Conservation (phyloP, 2,113 vertebrate species). For the Empidonax traillii region DNA sequence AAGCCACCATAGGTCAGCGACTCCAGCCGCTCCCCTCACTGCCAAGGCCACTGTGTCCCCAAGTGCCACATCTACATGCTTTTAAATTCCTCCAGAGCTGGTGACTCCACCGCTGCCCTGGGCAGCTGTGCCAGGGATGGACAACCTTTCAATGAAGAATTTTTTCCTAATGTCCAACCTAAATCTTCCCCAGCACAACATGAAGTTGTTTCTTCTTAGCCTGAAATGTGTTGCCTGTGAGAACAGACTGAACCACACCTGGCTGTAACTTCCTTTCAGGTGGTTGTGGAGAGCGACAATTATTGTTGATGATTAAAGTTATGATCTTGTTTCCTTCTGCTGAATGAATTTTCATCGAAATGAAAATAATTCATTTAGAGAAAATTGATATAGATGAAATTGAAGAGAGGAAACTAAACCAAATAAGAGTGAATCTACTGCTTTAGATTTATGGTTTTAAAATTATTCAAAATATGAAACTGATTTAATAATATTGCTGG, state of each 20-base stretch:
- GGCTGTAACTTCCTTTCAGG: not conserved
- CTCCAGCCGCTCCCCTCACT: not conserved
- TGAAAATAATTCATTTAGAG: not conserved
- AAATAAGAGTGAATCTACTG: not conserved
- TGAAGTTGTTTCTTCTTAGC: too few species aligned
- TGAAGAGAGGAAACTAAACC: not conserved
- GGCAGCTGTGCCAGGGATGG: not conserved
- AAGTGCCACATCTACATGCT: accelerated
- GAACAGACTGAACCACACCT: too few species aligned
- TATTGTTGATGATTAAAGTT: not conserved
- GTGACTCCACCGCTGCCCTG: too few species aligned
- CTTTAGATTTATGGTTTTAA: accelerated
- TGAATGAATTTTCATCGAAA: not conserved
- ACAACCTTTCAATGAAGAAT: not conserved
- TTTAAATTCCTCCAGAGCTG: not conserved
- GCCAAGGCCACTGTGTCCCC: too few species aligned
- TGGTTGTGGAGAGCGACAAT: not conserved
- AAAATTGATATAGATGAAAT: not conserved
- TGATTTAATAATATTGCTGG: not conserved
- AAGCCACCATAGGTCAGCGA: not conserved
- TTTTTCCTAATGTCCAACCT: not conserved
- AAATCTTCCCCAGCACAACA: not conserved
- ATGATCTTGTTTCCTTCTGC: not conserved
- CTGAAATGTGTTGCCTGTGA: not conserved
- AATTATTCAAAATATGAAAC: not conserved